Evolutionary conservation across 2,113 vertebrate genomes (phyloP).

Genomic region (Gavialis gangeticus): DNA sequence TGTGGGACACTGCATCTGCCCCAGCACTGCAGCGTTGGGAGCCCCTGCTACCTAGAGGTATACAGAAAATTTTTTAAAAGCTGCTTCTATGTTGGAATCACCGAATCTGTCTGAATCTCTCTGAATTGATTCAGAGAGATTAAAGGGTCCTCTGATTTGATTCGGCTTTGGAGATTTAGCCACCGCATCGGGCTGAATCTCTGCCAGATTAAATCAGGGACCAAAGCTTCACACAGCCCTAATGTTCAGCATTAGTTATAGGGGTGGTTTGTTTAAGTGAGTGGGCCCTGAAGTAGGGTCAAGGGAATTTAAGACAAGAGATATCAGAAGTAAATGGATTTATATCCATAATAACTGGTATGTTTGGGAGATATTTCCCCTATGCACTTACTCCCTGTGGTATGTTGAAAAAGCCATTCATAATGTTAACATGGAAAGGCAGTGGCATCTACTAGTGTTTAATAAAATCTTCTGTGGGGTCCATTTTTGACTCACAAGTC

Average conservation of each 20-base stretch:
- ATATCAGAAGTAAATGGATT: constrained; percentile 9
- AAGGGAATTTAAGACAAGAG: constrained; percentile 28
- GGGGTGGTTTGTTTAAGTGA: neutral
- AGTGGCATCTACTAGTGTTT: constrained; percentile 23
- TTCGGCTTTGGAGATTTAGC: no score
- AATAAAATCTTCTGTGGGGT: neutral
- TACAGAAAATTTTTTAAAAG: no score
- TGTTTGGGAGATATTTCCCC: neutral
- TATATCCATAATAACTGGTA: constrained; percentile 27
- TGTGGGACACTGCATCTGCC: no score
- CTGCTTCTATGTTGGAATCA: no score
- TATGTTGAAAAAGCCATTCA: neutral
- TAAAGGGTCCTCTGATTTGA: no score
- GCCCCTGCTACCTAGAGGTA: no score
- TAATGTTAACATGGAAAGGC: neutral
- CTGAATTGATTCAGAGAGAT: no score
- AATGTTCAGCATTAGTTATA: neutral
- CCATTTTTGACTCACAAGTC: neutral
- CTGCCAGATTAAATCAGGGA: no score
- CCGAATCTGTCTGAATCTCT: no score
- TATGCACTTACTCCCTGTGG: neutral
- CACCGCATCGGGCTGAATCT: no score
- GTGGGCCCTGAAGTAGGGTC: neutral
- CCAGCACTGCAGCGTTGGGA: no score
- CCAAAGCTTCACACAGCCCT: no score